Conservation (phyloP, 1,140 invertebrate species). For the Pachypsylla venusta region DNA sequence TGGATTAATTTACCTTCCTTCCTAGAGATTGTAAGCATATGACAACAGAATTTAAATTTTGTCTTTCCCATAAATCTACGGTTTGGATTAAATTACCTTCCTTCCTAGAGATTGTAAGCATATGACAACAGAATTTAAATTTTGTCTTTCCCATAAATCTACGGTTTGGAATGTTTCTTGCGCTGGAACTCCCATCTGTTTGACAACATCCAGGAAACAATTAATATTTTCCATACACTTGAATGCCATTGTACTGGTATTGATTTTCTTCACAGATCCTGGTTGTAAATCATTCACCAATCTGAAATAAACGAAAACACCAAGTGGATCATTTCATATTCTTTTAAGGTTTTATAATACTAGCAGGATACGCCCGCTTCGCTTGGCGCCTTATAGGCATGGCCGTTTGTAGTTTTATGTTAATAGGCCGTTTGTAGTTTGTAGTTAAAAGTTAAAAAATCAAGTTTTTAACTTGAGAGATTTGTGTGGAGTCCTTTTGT, state of each 20-base stretch:
- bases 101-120: constrained; percentile 86
- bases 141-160: constrained; percentile 89
- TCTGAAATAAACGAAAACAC: too few relatives aligned
- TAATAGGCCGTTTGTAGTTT: too few relatives aligned
- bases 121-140: constrained; percentile 87
- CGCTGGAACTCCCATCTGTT: constrained; percentile 76
- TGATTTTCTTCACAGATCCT: constrained; percentile 72
- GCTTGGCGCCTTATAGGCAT: too few relatives aligned
- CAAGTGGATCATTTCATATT: too few relatives aligned
- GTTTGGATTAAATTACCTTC: constrained; percentile 49
- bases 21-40: constrained; percentile 87
- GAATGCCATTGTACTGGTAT: constrained; percentile 77
- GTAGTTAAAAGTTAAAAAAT: too few relatives aligned
- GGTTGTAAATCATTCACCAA: constrained; percentile 63
- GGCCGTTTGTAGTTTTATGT: too few relatives aligned
- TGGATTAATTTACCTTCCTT: constrained; percentile 75
- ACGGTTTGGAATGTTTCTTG: constrained; percentile 94
- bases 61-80: constrained; percentile 70
- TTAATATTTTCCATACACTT: constrained; percentile 99
- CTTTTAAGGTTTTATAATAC: too few relatives aligned
- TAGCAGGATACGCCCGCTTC: too few relatives aligned
- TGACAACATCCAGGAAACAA: constrained; percentile 72
- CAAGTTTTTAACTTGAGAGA: too few relatives aligned
- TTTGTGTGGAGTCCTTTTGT: too few relatives aligned
- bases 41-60: constrained; percentile 89